These are phyloP conservation scores for Onychomys leucogaster DNA, from an alignment of 2,797 vertebrate genomes.

Conservation along the genomic window DNA sequence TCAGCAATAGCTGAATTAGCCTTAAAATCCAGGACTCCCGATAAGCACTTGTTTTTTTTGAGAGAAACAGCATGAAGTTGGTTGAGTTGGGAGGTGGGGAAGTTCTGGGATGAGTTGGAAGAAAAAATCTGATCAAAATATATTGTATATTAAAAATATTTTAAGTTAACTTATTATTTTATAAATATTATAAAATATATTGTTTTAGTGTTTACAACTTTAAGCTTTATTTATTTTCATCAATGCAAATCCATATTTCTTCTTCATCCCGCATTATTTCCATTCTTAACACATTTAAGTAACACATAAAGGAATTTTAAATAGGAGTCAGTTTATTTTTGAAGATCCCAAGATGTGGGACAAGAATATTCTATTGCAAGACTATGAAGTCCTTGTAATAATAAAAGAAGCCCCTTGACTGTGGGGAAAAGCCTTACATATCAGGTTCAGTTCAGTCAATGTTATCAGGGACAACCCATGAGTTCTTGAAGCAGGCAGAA, in stretches of 20 bases:
- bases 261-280: background rate
- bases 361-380: background rate
- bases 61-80: background rate
- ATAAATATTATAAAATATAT: background rate
- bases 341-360: background rate
- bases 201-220: background rate
- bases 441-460: background rate
- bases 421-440: background rate
- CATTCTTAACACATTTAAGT: background rate
- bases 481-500: background rate
- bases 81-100: no score
- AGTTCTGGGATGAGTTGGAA: background rate
- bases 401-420: background rate
- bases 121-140: no score
- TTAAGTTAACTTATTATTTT: background rate
- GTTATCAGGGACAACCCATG: background rate
- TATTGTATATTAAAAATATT: background rate
- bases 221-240: background rate
- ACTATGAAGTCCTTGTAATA: background rate
- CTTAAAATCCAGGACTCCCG: background rate
- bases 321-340: background rate
- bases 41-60: background rate
- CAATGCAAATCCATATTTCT: background rate
- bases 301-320: background rate
- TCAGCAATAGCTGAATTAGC: background rate